These are phyloP conservation scores for Nomada fucata DNA, from an alignment of 2,888 invertebrate genomes.

Conservation along the genomic window DNA sequence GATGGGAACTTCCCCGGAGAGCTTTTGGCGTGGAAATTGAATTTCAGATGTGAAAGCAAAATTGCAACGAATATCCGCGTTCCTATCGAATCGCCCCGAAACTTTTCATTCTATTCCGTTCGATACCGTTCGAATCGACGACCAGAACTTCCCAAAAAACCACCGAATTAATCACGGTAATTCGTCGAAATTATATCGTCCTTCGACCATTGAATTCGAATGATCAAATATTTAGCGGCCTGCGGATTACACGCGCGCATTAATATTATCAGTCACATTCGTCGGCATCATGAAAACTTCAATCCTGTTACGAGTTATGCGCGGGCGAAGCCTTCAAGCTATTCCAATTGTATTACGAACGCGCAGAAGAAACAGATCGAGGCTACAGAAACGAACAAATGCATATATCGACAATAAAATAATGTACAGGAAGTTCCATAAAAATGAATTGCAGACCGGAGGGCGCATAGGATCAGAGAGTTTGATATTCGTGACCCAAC, in stretches of 20 bases:
- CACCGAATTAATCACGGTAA: not conserved
- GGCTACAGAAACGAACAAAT: too few species aligned
- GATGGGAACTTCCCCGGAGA: constrained; percentile 44
- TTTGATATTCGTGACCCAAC: too few species aligned
- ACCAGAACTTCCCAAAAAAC: not conserved
- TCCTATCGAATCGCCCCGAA: constrained; percentile 19
- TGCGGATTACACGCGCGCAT: not conserved
- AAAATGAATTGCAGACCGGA: too few species aligned
- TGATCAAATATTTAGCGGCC: not conserved
- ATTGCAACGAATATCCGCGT: constrained; percentile 49
- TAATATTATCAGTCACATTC: constrained; percentile 22
- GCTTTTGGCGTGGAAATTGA: constrained; percentile 53
- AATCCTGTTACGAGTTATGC: not conserved
- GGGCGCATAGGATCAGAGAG: too few species aligned
- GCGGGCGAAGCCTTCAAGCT: too few species aligned
- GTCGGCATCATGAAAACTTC: not conserved
- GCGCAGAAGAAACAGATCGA: too few species aligned
- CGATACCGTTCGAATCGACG: not conserved
- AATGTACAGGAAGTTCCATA: too few species aligned
- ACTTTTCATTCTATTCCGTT: constrained; percentile 19
- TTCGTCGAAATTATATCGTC: not conserved
- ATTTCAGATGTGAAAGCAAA: constrained; percentile 59
- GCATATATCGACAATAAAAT: too few species aligned
- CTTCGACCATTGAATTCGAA: not conserved
- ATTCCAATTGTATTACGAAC: too few species aligned